These are phyloP conservation scores for Escarpia spicata DNA, from an alignment of 2,888 invertebrate genomes.

Conservation along the genomic window DNA sequence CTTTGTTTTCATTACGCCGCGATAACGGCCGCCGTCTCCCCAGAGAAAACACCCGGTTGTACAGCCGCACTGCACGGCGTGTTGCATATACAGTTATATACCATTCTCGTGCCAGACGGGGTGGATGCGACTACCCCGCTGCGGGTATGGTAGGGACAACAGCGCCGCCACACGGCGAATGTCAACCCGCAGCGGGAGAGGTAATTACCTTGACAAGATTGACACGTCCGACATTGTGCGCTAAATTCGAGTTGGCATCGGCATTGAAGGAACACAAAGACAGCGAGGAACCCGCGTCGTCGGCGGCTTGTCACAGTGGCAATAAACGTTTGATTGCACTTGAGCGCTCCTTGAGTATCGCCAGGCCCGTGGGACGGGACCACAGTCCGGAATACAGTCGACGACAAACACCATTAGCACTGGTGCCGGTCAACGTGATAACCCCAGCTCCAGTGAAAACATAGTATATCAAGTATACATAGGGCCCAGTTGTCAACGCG, in stretches of 20 bases:
- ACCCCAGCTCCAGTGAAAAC: neutral
- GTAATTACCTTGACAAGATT: constrained; percentile 13
- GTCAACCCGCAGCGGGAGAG: neutral
- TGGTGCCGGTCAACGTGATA: neutral
- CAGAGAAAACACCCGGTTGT: neutral
- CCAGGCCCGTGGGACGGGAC: neutral
- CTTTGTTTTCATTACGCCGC: neutral
- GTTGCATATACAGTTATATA: neutral
- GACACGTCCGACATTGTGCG: neutral
- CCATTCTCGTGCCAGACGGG: neutral
- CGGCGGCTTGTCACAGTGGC: neutral
- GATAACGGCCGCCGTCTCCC: neutral
- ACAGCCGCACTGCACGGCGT: neutral
- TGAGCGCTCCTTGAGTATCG: neutral
- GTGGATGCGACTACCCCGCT: neutral
- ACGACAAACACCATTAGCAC: neutral
- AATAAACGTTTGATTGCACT: neutral
- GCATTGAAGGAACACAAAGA: neutral
- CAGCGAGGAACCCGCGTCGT: neutral
- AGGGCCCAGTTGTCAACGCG: too few species aligned
- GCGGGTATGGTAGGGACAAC: neutral
- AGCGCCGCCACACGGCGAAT: constrained; percentile 13
- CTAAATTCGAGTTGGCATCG: constrained; percentile 16
- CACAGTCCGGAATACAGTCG: neutral
- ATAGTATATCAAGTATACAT: neutral